These are phyloP conservation scores for Macroramphosus scolopax DNA, from an alignment of 2,797 vertebrate genomes.

Conservation along the genomic window DNA sequence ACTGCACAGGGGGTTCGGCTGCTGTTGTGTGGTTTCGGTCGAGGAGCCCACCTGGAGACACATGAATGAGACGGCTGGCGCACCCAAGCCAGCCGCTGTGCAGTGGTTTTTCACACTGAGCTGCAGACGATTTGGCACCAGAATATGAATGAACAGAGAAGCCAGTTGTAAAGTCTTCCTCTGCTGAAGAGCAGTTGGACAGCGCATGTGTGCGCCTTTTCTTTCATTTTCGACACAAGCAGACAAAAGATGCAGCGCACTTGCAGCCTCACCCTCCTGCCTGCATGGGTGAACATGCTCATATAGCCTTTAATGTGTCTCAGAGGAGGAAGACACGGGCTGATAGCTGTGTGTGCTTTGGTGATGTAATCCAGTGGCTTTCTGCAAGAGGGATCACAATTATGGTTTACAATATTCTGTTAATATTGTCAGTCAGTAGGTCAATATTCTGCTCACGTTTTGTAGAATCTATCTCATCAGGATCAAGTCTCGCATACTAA, in stretches of 20 bases:
- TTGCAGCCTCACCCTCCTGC: slow-evolving; percentile 41
- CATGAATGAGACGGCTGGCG: slow-evolving; percentile 66
- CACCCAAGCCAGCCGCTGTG: slow-evolving; percentile 63
- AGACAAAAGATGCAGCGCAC: slow-evolving; percentile 74
- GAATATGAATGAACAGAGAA: slow-evolving; percentile 54
- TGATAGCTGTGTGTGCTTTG: no score
- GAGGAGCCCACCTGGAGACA: slow-evolving; percentile 43
- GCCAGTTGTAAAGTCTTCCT: no score
- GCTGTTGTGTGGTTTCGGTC: slow-evolving; percentile 40
- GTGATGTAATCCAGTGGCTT: no score
- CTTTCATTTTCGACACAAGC: slow-evolving; percentile 30
- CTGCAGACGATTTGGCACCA: slow-evolving; percentile 38
- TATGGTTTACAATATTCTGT: background rate
- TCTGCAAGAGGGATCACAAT: background rate
- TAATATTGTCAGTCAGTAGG: slow-evolving; percentile 13
- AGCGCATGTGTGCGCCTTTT: background rate
- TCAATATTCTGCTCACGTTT: slow-evolving; percentile 22
- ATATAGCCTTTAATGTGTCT: slow-evolving; percentile 28
- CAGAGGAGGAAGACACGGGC: slow-evolving; percentile 10
- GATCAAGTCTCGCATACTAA: slow-evolving; percentile 25
- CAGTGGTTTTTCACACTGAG: slow-evolving; percentile 46
- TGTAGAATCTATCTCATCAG: no score
- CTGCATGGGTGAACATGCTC: slow-evolving; percentile 21
- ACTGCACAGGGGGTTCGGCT: slow-evolving; percentile 9
- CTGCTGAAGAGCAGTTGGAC: background rate